phyloP scores from a whole-genome alignment of 2,888 invertebrate species.

The Xanthorhoe spadicearia region DNA sequence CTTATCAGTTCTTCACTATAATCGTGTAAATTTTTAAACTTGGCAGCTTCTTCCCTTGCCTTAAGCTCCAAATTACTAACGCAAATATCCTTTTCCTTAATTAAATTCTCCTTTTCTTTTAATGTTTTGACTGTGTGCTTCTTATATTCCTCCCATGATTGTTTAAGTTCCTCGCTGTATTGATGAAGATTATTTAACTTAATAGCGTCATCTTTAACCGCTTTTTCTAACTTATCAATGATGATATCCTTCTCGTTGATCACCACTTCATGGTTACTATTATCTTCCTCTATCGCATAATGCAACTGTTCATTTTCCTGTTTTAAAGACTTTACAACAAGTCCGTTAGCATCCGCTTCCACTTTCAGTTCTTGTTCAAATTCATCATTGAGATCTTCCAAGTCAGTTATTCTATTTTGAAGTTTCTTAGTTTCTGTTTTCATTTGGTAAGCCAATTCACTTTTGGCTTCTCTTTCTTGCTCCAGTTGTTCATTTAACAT shows the following conservation, averaged over 20 bases:
- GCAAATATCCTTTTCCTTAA: constrained; percentile 15
- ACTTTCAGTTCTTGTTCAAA: constrained; percentile 52
- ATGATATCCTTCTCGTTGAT: constrained; percentile 59
- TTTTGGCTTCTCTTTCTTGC: constrained; percentile 39
- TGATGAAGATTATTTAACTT: constrained; percentile 51
- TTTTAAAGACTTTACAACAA: constrained; percentile 51
- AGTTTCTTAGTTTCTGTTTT: constrained; percentile 48
- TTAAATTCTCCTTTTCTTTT: constrained; percentile 46
- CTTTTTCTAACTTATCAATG: constrained; percentile 57
- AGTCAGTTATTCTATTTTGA: constrained; percentile 42
- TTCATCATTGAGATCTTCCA: constrained; percentile 46
- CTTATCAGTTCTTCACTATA: constrained; percentile 31
- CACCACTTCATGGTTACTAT: constrained; percentile 55
- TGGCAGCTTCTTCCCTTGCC: constrained; percentile 19
- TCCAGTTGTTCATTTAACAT: constrained; percentile 44
- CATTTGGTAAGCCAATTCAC: constrained; percentile 44
- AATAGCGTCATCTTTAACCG: constrained; percentile 47
- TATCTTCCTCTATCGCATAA: constrained; percentile 59
- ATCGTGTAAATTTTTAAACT: constrained; percentile 26
- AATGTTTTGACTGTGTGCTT: constrained; percentile 48
- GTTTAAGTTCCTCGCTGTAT: constrained; percentile 53
- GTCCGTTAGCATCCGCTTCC: constrained; percentile 47
- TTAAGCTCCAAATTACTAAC: constrained; percentile 44
- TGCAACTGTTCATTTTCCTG: constrained; percentile 61
- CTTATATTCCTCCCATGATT: constrained; percentile 54